Conservation (phyloP, 2,888 invertebrate species). For the Drosophila nr. perissopoda region DNA sequence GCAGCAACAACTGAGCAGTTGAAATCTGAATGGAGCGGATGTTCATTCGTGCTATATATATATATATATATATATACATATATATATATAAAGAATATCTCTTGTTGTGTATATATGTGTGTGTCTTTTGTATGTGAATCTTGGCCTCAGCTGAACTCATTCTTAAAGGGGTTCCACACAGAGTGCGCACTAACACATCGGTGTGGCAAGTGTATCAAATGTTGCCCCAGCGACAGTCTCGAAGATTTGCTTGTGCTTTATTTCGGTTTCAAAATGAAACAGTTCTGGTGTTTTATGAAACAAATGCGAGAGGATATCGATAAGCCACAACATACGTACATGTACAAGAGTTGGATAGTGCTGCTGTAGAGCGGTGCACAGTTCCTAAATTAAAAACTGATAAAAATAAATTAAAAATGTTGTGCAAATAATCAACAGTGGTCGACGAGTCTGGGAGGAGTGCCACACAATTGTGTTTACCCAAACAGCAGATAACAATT, state of each 20-base stretch:
- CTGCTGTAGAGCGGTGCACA: constrained; percentile 11
- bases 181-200: constrained; percentile 22
- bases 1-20: constrained; percentile 42
- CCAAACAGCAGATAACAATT: not conserved
- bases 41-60: constrained; percentile 56
- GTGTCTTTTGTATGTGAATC: constrained; percentile 39
- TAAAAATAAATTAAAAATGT: constrained; percentile 30
- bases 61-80: not conserved
- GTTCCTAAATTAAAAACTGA: constrained; percentile 29
- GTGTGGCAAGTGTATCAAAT: constrained; percentile 55
- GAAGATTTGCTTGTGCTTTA: constrained; percentile 34
- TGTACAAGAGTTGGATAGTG: constrained; percentile 19
- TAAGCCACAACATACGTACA: constrained; percentile 32
- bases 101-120: constrained; percentile 6
- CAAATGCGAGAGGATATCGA: constrained; percentile 37
- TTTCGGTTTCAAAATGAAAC: constrained; percentile 34
- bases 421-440: constrained; percentile 40
- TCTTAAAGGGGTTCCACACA: constrained; percentile 68
- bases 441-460: not conserved
- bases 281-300: constrained; percentile 18
- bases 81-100: constrained; percentile 31
- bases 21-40: constrained; percentile 79
- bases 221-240: constrained; percentile 51
- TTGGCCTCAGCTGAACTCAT: constrained; percentile 78
- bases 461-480: constrained; percentile 19